Base-by-base conservation (phyloP, 2,797 vertebrate genomes). In the Anas bernieri region DNA sequence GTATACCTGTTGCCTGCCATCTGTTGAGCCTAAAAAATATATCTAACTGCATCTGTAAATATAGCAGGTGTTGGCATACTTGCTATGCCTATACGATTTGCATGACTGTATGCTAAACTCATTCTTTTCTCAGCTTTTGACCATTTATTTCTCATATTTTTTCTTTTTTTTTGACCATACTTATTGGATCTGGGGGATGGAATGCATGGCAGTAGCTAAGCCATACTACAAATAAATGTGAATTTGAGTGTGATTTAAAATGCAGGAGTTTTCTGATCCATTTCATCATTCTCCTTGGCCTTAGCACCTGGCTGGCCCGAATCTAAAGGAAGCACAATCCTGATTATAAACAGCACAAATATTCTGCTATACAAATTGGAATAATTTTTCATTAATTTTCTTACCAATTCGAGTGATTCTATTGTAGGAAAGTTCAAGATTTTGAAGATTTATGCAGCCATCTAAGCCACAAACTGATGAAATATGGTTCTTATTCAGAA, bases 381-480 rank as follows among this genome's bases (percentile, higher is more conserved):
- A 64, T 55, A 7, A 2, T 39, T 79, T 83, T 83, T 37, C 14
- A 39, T 39, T 37, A 30, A 41, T 82, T 59, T 83, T 91, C 98
- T 98, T 97, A 99, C 99, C 98, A 64, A 99, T 98, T 94, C 98
- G 98, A 45, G 98, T 98, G 96, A 99, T 98, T 96, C 94, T 98
- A 93, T 99, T 99, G 96, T 98, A 95, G 6, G 99, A 99, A 66
- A 99, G 95, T 90, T 99, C 98, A 72, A 99, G 98, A 83, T 97
- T 95, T 20, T 95, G 96, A 72, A 99, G 92, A 96, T 98, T 98
- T 86, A 92, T 97, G 61, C 98, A 98, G 20, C 98, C 98, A 55
- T 97, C 97, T 94, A 99, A 96, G 70, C 99, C 99, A 58, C 98
- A 98, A 93, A 99, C 94, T 85, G 98, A 99, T 17, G 98, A 98